Percentiles rank a stretch among this genome's conserved stretches.
These are phyloP conservation scores for Pristionchus entomophagus DNA, from an alignment of 2,888 invertebrate species.

Conservation along the genomic window DNA sequence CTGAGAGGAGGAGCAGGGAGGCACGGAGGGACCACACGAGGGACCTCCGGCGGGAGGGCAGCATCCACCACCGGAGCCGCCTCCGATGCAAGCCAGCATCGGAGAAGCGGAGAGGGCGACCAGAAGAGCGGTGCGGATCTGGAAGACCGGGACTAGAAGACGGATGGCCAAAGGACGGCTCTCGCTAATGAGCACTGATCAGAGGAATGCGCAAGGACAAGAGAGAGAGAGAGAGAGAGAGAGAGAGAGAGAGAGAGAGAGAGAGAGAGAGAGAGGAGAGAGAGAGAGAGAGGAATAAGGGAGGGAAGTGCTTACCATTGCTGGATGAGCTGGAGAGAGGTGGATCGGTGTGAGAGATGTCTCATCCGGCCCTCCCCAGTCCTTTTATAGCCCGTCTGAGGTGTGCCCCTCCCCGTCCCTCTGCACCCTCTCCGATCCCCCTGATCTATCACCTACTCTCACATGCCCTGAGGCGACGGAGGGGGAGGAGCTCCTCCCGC, in stretches of 20 bases:
- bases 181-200: not conserved
- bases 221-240: not conserved
- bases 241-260: not conserved
- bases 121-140: constrained; percentile 49
- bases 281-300: not conserved
- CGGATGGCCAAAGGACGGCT: not conserved
- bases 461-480: not conserved
- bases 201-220: not conserved
- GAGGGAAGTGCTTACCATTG: constrained; percentile 39
- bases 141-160: not conserved
- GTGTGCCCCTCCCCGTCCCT: not conserved
- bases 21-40: constrained; percentile 17
- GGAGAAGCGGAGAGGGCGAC: constrained; percentile 53
- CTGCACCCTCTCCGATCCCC: constrained; percentile 18
- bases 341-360: constrained; percentile 35
- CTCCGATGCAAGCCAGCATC: constrained; percentile 51
- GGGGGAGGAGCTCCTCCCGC: constrained; percentile 21
- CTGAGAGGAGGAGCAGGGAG: constrained; percentile 27
- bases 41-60: not conserved
- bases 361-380: not conserved
- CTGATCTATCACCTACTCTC: not conserved
- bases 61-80: not conserved
- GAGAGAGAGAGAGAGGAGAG: not conserved
- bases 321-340: constrained; percentile 14
- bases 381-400: not conserved